Evolutionary conservation across 2,888 invertebrate genomes (phyloP).

Genomic region (Cerceris rybyensis): DNA sequence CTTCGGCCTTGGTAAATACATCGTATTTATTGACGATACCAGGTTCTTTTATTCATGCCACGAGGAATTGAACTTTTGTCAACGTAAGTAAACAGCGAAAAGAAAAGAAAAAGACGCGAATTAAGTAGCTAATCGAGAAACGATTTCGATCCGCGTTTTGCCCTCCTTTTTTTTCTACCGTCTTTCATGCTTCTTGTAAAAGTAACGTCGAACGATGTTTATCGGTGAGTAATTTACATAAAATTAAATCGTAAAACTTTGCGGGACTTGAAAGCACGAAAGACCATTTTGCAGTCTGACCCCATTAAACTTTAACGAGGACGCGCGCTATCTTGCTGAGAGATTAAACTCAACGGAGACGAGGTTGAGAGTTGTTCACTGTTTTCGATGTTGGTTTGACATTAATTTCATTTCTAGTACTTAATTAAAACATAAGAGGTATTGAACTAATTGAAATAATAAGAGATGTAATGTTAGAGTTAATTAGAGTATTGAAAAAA

Average conservation of each 20-base stretch:
- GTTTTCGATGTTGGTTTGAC: too few relatives aligned
- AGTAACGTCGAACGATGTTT: not conserved
- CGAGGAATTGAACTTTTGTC: conserved; percentile 25
- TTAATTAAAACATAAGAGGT: too few relatives aligned
- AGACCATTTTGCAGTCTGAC: not conserved
- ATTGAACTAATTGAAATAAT: too few relatives aligned
- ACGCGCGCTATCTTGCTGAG: not conserved
- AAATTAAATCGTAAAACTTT: not conserved
- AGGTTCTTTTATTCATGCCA: conserved; percentile 21
- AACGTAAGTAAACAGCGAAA: conserved; percentile 5
- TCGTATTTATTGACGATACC: conserved; percentile 2
- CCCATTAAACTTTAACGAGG: conserved; percentile 6
- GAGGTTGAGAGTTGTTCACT: too few relatives aligned
- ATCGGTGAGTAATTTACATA: not conserved
- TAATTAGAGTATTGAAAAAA: too few relatives aligned
- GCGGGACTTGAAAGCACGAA: not conserved
- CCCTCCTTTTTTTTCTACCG: not conserved
- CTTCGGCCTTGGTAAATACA: conserved; percentile 19
- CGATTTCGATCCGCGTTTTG: not conserved
- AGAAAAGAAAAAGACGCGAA: too few relatives aligned
- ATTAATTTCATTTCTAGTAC: too few relatives aligned
- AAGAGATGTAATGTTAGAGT: too few relatives aligned
- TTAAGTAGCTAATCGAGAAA: not conserved
- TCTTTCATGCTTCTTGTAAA: not conserved
- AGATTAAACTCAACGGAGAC: not conserved